phyloP scores from a whole-genome alignment of 2,797 vertebrate genomes.

The Phoebastria nigripes region DNA sequence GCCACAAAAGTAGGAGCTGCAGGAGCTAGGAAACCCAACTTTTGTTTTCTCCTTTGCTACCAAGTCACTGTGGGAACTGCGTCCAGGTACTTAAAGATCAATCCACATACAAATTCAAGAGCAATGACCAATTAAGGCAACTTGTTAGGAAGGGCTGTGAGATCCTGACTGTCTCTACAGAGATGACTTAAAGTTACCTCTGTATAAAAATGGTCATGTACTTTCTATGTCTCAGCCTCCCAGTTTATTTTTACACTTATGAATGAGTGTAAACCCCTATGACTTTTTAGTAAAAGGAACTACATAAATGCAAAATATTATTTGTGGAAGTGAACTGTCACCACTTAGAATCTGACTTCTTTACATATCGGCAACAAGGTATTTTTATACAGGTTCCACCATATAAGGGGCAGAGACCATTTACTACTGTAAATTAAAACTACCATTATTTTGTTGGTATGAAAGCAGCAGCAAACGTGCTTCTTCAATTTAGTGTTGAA shows the following conservation, averaged over 20 bases:
- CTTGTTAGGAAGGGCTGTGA: neutral
- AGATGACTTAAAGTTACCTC: neutral
- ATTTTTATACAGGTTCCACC: constrained; percentile 18
- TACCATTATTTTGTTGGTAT: constrained; percentile 38
- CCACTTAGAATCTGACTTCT: neutral
- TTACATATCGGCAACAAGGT: neutral
- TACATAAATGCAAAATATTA: neutral
- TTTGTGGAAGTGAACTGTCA: neutral
- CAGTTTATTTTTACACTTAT: neutral
- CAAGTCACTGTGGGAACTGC: neutral
- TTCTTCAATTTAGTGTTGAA: constrained; percentile 57
- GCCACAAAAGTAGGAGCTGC: neutral
- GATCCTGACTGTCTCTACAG: neutral
- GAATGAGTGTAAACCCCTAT: neutral
- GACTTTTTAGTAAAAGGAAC: neutral
- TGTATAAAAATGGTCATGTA: neutral
- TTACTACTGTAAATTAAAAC: constrained; percentile 63
- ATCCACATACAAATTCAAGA: neutral
- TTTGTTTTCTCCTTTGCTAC: neutral
- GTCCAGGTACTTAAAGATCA: neutral
- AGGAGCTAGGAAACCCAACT: neutral
- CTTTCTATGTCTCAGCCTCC: neutral
- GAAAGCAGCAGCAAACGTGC: constrained; percentile 44
- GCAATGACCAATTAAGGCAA: neutral
- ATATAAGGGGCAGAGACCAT: constrained; percentile 2